A percentile compares a stretch with the other conserved stretches of the same genome.
Evolutionary conservation across 2,888 invertebrate genomes (phyloP).

Genomic region (Eupithecia centaureata): DNA sequence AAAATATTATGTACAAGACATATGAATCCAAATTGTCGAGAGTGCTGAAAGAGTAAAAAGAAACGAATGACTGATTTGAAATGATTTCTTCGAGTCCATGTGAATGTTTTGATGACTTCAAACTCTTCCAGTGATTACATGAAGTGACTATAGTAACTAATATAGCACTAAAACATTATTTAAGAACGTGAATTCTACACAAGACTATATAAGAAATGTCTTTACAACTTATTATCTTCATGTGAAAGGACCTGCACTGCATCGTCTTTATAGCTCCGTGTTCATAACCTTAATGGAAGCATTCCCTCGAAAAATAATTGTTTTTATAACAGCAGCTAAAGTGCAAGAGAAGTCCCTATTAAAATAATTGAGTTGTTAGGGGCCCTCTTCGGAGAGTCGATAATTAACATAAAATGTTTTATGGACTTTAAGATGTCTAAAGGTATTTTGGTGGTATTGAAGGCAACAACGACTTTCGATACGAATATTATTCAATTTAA

Average conservation of each 20-base stretch:
- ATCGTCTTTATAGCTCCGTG: background rate
- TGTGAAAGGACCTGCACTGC: background rate
- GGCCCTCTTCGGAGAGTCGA: background rate
- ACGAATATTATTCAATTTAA: background rate
- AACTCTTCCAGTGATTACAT: too few relatives aligned
- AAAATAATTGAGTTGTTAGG: constrained; percentile 2
- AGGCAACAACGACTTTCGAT: background rate
- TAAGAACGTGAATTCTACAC: background rate
- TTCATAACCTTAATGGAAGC: constrained; percentile 14
- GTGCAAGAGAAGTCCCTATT: constrained; percentile 4
- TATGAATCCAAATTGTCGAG: too few relatives aligned
- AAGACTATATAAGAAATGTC: background rate
- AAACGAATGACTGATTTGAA: too few relatives aligned
- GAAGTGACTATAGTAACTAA: background rate
- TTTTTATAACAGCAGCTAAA: constrained; percentile 14
- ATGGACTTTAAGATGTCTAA: background rate
- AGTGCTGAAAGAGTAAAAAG: too few relatives aligned
- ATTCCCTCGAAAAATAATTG: constrained; percentile 17
- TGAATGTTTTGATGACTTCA: too few relatives aligned
- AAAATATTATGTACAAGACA: too few relatives aligned
- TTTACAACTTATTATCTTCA: background rate
- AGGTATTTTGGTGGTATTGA: background rate
- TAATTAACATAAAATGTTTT: background rate
- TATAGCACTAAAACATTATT: background rate
- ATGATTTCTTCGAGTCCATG: too few relatives aligned